These are phyloP conservation scores for Carcinoscorpius rotundicauda DNA, from an alignment of 1,140 invertebrate species.

Conservation along the genomic window DNA sequence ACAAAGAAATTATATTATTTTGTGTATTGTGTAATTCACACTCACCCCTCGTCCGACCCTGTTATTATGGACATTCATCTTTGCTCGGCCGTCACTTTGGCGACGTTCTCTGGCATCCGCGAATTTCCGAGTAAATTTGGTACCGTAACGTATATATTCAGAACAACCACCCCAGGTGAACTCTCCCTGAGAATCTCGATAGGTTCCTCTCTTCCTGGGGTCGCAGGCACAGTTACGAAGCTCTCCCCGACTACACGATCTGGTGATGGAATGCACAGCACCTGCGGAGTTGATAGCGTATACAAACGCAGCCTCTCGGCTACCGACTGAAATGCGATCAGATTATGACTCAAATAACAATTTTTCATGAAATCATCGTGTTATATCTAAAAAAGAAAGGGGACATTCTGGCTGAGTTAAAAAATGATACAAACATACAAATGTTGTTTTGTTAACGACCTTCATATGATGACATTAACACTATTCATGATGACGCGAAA, in stretches of 20 bases:
- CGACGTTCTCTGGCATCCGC: constrained; percentile 63
- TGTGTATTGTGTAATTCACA: too few relatives aligned
- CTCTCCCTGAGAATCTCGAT: constrained; percentile 29
- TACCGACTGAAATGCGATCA: constrained; percentile 49
- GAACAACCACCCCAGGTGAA: constrained; percentile 85
- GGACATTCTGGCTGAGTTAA: too few relatives aligned
- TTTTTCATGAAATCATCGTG: too few relatives aligned
- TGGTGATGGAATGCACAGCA: constrained; percentile 71
- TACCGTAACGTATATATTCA: constrained; percentile 61
- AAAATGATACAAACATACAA: too few relatives aligned
- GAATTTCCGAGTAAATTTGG: constrained; percentile 62
- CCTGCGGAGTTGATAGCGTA: constrained; percentile 82
- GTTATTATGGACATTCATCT: constrained; percentile 97
- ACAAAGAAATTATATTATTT: too few relatives aligned
- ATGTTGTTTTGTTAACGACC: too few relatives aligned
- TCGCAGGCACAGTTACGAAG: constrained; percentile 77
- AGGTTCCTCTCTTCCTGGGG: constrained; percentile 24
- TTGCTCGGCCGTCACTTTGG: constrained; percentile 63
- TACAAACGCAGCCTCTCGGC: constrained; percentile 77
- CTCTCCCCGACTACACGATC: constrained; percentile 75
- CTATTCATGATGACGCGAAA: too few relatives aligned
- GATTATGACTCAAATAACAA: too few relatives aligned
- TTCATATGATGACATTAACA: too few relatives aligned
- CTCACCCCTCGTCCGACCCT: constrained; percentile 77
- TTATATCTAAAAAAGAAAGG: too few relatives aligned